Evolutionary conservation across 1,140 invertebrate genomes (phyloP).

Genomic region (Eurytemora carolleeae): DNA sequence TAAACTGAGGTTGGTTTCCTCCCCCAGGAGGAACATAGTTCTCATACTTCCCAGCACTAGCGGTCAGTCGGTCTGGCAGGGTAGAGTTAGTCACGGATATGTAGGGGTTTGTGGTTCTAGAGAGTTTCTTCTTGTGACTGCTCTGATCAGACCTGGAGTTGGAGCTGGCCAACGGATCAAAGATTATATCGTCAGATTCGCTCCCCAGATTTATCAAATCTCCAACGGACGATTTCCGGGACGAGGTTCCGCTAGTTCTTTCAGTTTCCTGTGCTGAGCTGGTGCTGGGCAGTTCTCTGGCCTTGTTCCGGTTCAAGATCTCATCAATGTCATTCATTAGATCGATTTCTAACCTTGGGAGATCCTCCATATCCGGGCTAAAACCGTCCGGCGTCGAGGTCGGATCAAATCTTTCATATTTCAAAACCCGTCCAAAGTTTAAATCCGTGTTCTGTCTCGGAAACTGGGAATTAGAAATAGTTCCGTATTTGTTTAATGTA

Average conservation of each 20-base stretch:
- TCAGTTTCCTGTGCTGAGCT: background rate
- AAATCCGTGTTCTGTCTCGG: background rate
- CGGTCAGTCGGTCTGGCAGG: no score
- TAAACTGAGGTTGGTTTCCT: background rate
- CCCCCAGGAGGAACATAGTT: background rate
- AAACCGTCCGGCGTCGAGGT: background rate
- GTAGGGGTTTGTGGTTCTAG: no score
- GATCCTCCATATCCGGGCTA: background rate
- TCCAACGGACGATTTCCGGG: background rate
- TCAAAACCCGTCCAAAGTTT: background rate
- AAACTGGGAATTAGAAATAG: background rate
- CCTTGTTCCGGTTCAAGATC: background rate
- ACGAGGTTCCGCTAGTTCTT: background rate
- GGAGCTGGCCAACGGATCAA: background rate
- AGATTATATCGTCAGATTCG: background rate
- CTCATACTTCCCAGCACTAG: background rate
- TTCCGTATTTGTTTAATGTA: background rate
- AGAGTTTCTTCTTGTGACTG: no score
- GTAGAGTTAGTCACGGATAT: no score
- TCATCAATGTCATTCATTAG: background rate
- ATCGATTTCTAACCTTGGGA: background rate
- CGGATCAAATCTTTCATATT: slow-evolving; percentile 13
- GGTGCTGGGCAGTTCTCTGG: background rate
- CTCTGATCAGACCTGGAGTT: no score
- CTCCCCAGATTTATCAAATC: slow-evolving; percentile 1